Percentiles rank a stretch among this genome's conserved stretches.
Conservation (phyloP, 2,888 invertebrate species). For the Oligia strigilis region DNA sequence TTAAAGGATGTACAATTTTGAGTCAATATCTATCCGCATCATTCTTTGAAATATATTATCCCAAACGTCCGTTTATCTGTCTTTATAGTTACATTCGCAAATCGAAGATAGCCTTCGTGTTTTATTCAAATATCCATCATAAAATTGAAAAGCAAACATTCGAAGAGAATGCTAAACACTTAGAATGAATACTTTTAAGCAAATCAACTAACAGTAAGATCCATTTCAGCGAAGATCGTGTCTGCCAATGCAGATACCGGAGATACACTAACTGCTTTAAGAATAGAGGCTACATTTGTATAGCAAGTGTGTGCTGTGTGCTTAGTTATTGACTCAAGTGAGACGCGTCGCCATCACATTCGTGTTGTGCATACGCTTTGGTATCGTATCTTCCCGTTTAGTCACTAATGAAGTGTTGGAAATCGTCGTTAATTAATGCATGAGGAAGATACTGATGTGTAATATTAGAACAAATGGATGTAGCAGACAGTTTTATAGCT, state of each 20-base stretch:
- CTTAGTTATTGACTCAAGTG: constrained; percentile 61
- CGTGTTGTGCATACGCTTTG: constrained; percentile 51
- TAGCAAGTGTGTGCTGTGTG: constrained; percentile 25
- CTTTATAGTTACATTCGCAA: background rate
- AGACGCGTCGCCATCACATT: constrained; percentile 49
- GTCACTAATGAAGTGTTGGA: constrained; percentile 49
- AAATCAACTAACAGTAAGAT: constrained; percentile 50
- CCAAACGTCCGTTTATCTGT: background rate
- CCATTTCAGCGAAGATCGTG: constrained; percentile 26
- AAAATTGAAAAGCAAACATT: constrained; percentile 20
- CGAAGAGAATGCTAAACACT: constrained; percentile 26
- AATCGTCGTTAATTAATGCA: constrained; percentile 51
- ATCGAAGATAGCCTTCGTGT: background rate
- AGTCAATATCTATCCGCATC: background rate
- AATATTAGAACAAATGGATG: constrained; percentile 37
- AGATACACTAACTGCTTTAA: background rate
- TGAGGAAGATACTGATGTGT: constrained; percentile 35
- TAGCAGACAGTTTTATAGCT: constrained; percentile 12
- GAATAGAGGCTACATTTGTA: constrained; percentile 37
- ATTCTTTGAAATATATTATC: background rate
- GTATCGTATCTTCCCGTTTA: constrained; percentile 49
- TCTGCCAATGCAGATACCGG: constrained; percentile 23
- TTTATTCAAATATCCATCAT: constrained; percentile 18
- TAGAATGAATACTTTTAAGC: constrained; percentile 41
- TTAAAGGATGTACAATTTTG: background rate